Conservation (phyloP, 2,888 invertebrate genomes). For the Psylliodes chrysocephalus region DNA sequence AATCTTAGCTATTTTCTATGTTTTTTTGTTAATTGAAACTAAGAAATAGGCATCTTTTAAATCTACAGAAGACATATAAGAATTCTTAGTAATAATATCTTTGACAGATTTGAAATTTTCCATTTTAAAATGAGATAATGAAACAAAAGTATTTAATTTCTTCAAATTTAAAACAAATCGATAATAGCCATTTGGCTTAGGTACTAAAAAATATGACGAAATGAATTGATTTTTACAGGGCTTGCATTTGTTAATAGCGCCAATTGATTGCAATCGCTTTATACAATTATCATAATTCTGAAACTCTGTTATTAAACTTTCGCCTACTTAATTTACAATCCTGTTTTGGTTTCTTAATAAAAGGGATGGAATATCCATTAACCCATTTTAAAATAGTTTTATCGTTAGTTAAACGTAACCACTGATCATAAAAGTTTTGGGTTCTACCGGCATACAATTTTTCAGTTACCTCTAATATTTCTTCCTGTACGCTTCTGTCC, state of each 20-base stretch:
- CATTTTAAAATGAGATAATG: slow-evolving; percentile 3
- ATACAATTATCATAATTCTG: not conserved
- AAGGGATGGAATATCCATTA: slow-evolving; percentile 7
- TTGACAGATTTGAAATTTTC: not conserved
- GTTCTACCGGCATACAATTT: no score
- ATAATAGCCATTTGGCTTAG: not conserved
- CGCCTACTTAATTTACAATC: not conserved
- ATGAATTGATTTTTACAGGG: not conserved
- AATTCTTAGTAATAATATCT: no score
- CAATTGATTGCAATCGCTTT: slow-evolving; percentile 2
- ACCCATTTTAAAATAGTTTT: slow-evolving; percentile 1
- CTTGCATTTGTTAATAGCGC: slow-evolving; percentile 3
- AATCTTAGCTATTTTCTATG: no score
- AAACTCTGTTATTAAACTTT: slow-evolving; percentile 7
- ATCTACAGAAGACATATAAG: no score
- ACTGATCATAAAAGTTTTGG: not conserved
- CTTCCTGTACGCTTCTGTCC: no score
- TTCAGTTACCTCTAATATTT: no score
- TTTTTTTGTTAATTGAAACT: no score
- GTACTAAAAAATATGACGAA: not conserved
- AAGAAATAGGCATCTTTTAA: no score
- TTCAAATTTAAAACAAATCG: slow-evolving; percentile 3
- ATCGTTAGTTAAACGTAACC: not conserved
- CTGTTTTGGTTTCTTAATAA: slow-evolving; percentile 1
- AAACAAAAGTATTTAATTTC: not conserved